Conservation (phyloP, 2,113 vertebrate species). For the Podiceps cristatus region DNA sequence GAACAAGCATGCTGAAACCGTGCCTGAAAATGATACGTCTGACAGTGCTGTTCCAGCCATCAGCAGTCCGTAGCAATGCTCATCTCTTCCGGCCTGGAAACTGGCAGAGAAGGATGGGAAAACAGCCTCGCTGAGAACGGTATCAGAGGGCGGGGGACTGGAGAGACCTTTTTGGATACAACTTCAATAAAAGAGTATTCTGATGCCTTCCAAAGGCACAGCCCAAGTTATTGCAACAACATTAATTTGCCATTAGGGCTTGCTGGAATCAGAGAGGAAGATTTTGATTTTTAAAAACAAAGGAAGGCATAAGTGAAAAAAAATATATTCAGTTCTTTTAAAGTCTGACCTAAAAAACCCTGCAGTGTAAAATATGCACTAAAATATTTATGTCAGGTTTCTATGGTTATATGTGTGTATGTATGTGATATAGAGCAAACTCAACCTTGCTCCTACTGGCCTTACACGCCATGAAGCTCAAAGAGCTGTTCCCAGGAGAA, state of each 20-base stretch:
- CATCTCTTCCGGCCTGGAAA: conserved; percentile 6
- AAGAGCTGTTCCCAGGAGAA: background rate
- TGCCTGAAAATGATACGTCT: conserved; percentile 28
- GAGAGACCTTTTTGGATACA: background rate
- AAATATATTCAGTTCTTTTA: background rate
- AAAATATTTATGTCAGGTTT: conserved; percentile 47
- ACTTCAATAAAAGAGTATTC: background rate
- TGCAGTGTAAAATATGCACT: background rate
- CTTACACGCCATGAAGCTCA: background rate
- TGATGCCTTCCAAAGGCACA: background rate
- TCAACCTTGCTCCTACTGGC: background rate
- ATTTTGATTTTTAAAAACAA: conserved; percentile 4
- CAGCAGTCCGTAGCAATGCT: background rate
- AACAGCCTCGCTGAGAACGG: background rate
- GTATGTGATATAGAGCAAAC: background rate
- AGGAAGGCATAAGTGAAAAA: background rate
- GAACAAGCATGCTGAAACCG: background rate
- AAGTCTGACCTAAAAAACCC: conserved; percentile 44
- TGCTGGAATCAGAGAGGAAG: background rate
- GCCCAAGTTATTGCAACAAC: background rate
- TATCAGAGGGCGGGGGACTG: background rate
- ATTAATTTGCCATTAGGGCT: background rate
- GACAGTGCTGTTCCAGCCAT: background rate
- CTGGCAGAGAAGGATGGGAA: background rate
- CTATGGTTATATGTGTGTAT: background rate